Evolutionary conservation across 30 jellyfish, hydroid and myxozoan genomes (phyloP).

Genomic region (Haliclystus octoradiatus): DNA sequence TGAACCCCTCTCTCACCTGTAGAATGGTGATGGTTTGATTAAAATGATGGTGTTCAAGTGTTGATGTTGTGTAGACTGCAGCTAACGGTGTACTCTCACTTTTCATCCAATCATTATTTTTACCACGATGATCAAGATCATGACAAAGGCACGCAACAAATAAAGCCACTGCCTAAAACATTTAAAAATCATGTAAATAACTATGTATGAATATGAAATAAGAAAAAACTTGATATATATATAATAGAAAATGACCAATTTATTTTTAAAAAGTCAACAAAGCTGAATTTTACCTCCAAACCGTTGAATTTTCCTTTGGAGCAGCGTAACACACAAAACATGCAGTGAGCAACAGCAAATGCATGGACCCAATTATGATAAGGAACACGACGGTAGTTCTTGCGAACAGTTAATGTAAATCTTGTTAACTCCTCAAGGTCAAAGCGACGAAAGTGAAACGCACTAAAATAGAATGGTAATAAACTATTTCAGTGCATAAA

Average conservation of each 20-base stretch:
- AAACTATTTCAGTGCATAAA: too few relatives aligned
- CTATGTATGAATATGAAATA: too few relatives aligned
- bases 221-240: too few relatives aligned
- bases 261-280: background rate
- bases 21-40: slow-evolving; percentile 88
- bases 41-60: slow-evolving; percentile 93
- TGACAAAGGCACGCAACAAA: slow-evolving; percentile 92
- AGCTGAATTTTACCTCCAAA: slow-evolving; percentile 45
- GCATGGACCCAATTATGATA: slow-evolving; percentile 98
- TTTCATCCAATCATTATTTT: slow-evolving; percentile 97
- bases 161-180: slow-evolving; percentile 65
- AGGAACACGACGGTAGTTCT: slow-evolving; percentile 96
- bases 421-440: slow-evolving; percentile 75
- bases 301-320: slow-evolving; percentile 69
- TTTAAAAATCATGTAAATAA: too few relatives aligned
- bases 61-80: slow-evolving; percentile 93
- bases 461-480: background rate
- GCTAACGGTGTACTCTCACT: slow-evolving; percentile 91
- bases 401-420: slow-evolving; percentile 76
- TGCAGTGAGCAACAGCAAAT: slow-evolving; percentile 92
- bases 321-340: slow-evolving; percentile 72
- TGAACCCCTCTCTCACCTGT: too few relatives aligned
- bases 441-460: slow-evolving; percentile 31
- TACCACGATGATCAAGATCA: slow-evolving; percentile 97
- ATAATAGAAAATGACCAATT: too few relatives aligned